Base-by-base conservation (phyloP, 2,888 invertebrate species). In the Pocota personata region DNA sequence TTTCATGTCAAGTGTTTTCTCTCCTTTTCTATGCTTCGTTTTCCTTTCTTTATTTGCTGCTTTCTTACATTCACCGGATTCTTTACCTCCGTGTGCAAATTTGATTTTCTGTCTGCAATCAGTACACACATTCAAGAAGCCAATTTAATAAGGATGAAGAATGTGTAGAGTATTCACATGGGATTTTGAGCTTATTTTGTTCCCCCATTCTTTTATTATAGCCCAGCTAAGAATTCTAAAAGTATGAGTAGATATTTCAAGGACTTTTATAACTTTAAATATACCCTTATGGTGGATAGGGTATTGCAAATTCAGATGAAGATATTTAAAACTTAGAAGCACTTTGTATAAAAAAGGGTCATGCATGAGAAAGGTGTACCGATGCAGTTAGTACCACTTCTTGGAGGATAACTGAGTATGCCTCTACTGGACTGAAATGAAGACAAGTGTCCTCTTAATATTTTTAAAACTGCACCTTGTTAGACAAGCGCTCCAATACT, bases 91-190 rank as follows among this genome's bases (percentile, higher is more conserved):
- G 60, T 78, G 78, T 64, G 79, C 66, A 80, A 80, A 80, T 80
- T 80, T 80, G 80, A 73, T 80, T 80, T 80, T 73, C 43, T 55
- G 69, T 69, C 75, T 82, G 75, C 75, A 82, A 82, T 82, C 82
- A 82, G 75, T 16, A 48, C 12, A 75, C 66, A 55, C 82, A 82
- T 82, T 75, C 75, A 82, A 82, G 62, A 57, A 82, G 82, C 75
- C 75, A 82, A 82, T 82, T 75, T 82, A 75, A 82, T 82, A 69
- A 75, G 69, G 62, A 82, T 62, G 52, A 82, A 82, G 67, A 52
- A 75, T 67, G 58, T 69, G 60, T 37, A 24, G 77, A 30, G 67
- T 37, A 72, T 72, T 57, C 40, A 37, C 57, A 46, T 37, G 64
- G 43, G 79, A 79, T 48, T 7, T 57, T 58, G 57, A 64, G 32